Conservation (phyloP, 2,888 invertebrate genomes). For the Danaus chrysippus region DNA sequence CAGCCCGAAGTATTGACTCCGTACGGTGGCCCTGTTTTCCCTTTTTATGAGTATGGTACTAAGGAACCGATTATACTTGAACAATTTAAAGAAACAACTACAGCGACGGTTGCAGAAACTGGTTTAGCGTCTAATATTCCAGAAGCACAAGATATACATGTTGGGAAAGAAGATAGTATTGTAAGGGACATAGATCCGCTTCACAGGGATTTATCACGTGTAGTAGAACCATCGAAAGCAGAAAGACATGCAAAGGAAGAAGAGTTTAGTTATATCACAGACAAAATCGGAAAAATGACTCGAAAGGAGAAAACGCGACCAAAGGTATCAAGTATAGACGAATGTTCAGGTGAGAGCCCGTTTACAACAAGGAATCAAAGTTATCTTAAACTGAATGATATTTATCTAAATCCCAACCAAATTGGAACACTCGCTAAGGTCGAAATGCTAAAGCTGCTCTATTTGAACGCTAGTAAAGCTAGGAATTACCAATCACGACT, state of each 20-base stretch:
- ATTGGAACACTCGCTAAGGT: not conserved
- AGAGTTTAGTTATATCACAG: not conserved
- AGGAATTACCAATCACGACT: not conserved
- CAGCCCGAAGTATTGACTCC: conserved; percentile 20
- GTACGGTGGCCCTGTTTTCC: conserved; percentile 21
- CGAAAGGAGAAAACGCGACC: not conserved
- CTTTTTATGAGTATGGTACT: conserved; percentile 23
- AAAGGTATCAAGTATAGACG: too few relatives aligned
- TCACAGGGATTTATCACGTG: too few relatives aligned
- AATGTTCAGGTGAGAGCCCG: too few relatives aligned
- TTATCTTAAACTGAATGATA: too few relatives aligned
- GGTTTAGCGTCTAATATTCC: conserved; percentile 9
- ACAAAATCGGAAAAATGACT: not conserved
- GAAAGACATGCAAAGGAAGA: not conserved
- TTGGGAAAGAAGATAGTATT: conserved; percentile 10
- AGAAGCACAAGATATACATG: conserved; percentile 13
- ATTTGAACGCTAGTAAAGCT: not conserved
- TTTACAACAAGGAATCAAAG: too few relatives aligned
- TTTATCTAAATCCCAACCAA: not conserved
- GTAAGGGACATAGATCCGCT: too few relatives aligned
- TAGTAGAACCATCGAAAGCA: too few relatives aligned
- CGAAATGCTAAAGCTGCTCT: not conserved
- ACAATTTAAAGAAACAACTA: conserved; percentile 12
- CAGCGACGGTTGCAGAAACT: conserved; percentile 10
- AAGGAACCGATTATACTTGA: conserved; percentile 21